Evolutionary conservation across 1,140 invertebrate genomes (phyloP).

Genomic region (Diorhabda carinulata): DNA sequence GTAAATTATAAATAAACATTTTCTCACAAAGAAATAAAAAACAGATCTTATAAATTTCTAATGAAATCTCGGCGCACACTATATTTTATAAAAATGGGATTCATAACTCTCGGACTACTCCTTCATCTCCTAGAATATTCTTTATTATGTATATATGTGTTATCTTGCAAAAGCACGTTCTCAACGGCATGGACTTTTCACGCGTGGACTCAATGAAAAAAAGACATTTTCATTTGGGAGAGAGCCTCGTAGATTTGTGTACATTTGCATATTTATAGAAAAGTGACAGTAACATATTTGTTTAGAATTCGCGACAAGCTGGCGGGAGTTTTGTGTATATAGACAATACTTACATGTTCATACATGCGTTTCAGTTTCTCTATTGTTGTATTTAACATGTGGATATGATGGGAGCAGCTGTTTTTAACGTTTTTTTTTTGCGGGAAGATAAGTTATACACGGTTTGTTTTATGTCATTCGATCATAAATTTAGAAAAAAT

Average conservation of each 20-base stretch:
- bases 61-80: background rate
- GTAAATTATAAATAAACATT: too few relatives aligned
- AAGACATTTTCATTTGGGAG: constrained; percentile 23
- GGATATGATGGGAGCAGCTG: background rate
- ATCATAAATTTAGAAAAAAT: too few relatives aligned
- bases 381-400: background rate
- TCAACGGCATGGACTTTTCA: constrained; percentile 3
- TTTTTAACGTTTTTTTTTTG: background rate
- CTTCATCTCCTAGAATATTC: background rate
- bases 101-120: background rate
- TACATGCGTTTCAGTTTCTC: constrained; percentile 1
- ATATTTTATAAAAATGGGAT: background rate
- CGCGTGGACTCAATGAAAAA: constrained; percentile 3
- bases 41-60: too few relatives aligned
- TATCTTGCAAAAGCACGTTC: constrained; percentile 6
- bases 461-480: too few relatives aligned
- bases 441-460: too few relatives aligned
- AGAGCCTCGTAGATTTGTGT: constrained; percentile 21
- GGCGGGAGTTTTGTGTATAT: background rate
- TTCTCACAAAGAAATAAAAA: too few relatives aligned
- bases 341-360: background rate
- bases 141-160: constrained; percentile 10
- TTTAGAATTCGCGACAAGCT: background rate
- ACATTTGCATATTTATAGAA: constrained; percentile 29
- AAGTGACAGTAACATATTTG: constrained; percentile 23